These are phyloP conservation scores for Himalopsyche japonica DNA, from an alignment of 2,888 invertebrate genomes.

Conservation along the genomic window DNA sequence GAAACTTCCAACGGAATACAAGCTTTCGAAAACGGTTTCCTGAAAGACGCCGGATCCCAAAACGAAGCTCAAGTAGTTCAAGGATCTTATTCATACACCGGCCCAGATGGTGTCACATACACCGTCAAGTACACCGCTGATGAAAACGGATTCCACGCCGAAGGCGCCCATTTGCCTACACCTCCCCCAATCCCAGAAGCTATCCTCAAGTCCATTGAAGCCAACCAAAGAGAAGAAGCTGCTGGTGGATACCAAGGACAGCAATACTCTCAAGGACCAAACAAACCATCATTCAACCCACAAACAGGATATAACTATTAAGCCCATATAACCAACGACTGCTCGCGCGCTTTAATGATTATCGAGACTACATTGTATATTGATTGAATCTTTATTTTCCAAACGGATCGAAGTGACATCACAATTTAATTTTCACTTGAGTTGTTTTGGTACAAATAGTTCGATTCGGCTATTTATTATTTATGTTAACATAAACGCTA, in stretches of 20 bases:
- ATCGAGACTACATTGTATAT: too few species aligned
- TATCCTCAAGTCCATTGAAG: constrained; percentile 58
- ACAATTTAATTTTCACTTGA: too few species aligned
- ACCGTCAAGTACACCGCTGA: constrained; percentile 61
- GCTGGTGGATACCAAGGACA: constrained; percentile 2
- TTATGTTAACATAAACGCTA: too few species aligned
- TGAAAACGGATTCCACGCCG: constrained; percentile 61
- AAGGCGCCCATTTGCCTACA: constrained; percentile 62
- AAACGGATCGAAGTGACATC: too few species aligned
- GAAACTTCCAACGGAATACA: constrained; percentile 70
- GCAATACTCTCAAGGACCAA: background rate
- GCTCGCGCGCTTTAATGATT: too few species aligned
- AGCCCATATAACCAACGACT: background rate
- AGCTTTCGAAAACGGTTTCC: constrained; percentile 51
- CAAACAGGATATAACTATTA: constrained; percentile 25
- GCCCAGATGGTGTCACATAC: constrained; percentile 61
- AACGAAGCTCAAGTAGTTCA: constrained; percentile 48
- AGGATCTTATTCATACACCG: constrained; percentile 62
- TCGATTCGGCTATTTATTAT: too few species aligned
- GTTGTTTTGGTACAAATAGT: too few species aligned
- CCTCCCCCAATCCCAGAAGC: constrained; percentile 65
- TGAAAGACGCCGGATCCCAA: constrained; percentile 41
- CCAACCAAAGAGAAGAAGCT: constrained; percentile 31
- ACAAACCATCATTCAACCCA: constrained; percentile 15
- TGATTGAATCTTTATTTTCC: too few species aligned